Base-by-base conservation (phyloP, 2,888 invertebrate species). In the Lepidochitona cinerea region DNA sequence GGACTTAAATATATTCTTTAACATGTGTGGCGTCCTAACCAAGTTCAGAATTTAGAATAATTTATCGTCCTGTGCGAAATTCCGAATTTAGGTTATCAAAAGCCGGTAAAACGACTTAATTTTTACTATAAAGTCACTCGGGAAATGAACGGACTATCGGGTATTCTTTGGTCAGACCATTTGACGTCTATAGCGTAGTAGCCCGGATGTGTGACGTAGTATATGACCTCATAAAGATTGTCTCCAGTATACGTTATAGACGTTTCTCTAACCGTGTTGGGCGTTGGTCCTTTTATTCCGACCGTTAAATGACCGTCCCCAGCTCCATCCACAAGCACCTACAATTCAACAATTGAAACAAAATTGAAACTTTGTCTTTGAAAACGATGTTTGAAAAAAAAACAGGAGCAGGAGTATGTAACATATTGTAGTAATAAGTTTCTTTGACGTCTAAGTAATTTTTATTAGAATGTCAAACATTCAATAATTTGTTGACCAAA, bases 171-270 rank as follows among this genome's bases (percentile, higher is more conserved):
- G 23, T 86, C 86, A 26, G 81, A 83, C 87, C 87, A 90, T 67
- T 85, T 87, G 12, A 90, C 83, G 36, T 78, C 83, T 14, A 90
- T 89, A 49, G 87, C 74, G 73, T 90, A 90, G 53, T 84, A 83
- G 7, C 90, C 90, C 14, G 88, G 88, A 33, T 82, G 78, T 23
- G 84, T 82, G 36, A 89, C 90, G 77, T 84, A 85, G 74, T 87
- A 90, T 1, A 81, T 82, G 66, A 90, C 84, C 75, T 89, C 89
- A 73, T 90, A 89, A 26, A 87, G 71, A 72, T 88, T 83, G 71
- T 88, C 87, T 37, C 88, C 89, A 3, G 85, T 87, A 79, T 88
- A 89, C 9, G 83, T 77, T 5, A 89, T 84, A 12, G 81, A 83
- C n/a, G 88, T 87, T 72, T 87, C 87, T 5, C 79, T 74, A 0